Percentiles rank a stretch among this genome's conserved stretches.
phyloP scores from a whole-genome alignment of 2,113 vertebrate genomes.

The Tragelaphus scriptus region DNA sequence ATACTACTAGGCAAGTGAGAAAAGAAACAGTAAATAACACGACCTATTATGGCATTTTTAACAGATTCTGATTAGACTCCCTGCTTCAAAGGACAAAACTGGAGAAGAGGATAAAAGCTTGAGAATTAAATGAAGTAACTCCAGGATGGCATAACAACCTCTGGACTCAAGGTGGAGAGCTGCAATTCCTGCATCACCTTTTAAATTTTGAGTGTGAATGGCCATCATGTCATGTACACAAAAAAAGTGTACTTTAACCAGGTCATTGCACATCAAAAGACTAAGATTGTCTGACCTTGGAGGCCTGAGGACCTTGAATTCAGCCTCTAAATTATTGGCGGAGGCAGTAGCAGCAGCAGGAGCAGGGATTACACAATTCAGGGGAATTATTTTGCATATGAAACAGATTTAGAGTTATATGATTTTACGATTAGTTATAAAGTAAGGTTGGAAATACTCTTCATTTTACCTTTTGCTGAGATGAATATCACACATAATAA shows the following conservation, averaged over 20 bases:
- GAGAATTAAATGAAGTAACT: background rate
- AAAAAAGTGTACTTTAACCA: background rate
- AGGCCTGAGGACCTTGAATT: background rate
- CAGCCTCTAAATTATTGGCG: background rate
- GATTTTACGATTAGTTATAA: background rate
- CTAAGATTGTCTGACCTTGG: background rate
- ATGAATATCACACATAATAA: background rate
- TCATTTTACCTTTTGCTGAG: background rate
- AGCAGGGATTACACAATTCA: background rate
- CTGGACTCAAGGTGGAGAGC: background rate
- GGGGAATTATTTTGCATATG: background rate
- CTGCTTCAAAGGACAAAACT: background rate
- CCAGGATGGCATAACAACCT: background rate
- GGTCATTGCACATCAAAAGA: background rate
- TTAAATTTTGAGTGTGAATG: background rate
- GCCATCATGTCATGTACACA: fast-evolving
- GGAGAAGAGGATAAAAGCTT: background rate
- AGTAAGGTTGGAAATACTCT: background rate
- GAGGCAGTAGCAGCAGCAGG: background rate
- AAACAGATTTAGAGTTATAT: background rate
- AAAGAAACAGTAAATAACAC: background rate
- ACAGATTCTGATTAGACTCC: background rate
- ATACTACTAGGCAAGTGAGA: background rate
- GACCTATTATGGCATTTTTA: background rate
- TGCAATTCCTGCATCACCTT: background rate